Percentiles rank a stretch among this genome's conserved stretches.
Conservation (phyloP, 1,140 invertebrate genomes). For the Drosophila mauritiana region DNA sequence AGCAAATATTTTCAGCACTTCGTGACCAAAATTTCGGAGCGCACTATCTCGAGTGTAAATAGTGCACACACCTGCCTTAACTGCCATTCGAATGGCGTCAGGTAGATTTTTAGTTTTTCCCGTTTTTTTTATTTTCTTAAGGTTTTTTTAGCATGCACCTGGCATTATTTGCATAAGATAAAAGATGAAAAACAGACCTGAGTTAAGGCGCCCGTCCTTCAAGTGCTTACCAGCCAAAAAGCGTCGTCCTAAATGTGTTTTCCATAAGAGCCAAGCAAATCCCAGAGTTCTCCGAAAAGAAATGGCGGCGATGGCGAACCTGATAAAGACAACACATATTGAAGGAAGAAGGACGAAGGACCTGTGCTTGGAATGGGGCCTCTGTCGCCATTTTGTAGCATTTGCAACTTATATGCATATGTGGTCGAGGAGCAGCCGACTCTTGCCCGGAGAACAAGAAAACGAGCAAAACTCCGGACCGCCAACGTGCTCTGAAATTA, state of each 20-base stretch:
- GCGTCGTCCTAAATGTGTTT: conserved; percentile 70
- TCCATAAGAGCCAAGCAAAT: conserved; percentile 71
- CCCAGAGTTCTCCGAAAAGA: conserved; percentile 14
- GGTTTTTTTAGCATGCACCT: conserved; percentile 50
- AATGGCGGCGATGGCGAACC: conserved; percentile 59
- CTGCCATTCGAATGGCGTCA: conserved; percentile 46
- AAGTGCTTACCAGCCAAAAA: conserved; percentile 55
- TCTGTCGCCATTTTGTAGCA: conserved; percentile 79
- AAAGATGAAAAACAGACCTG: conserved; percentile 56
- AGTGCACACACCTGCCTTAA: conserved; percentile 63
- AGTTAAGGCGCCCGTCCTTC: conserved; percentile 24
- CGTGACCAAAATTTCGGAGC: conserved; percentile 69
- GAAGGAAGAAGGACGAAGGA: background rate
- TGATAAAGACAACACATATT: conserved; percentile 77
- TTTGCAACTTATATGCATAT: conserved; percentile 76
- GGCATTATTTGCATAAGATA: conserved; percentile 80
- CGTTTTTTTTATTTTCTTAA: too few relatives aligned
- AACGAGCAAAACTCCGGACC: conserved; percentile 21
- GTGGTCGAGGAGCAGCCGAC: conserved; percentile 21
- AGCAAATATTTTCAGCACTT: conserved; percentile 66
- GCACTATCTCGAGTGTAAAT: conserved; percentile 71
- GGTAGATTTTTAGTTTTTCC: conserved; percentile 20
- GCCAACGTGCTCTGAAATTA: conserved; percentile 75
- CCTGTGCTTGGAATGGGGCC: conserved; percentile 40
- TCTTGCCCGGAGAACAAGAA: conserved; percentile 8